Percentiles rank a stretch among this genome's conserved stretches.
Conservation (phyloP, 2,113 vertebrate genomes). For the Nothocercus nigrocapillus region DNA sequence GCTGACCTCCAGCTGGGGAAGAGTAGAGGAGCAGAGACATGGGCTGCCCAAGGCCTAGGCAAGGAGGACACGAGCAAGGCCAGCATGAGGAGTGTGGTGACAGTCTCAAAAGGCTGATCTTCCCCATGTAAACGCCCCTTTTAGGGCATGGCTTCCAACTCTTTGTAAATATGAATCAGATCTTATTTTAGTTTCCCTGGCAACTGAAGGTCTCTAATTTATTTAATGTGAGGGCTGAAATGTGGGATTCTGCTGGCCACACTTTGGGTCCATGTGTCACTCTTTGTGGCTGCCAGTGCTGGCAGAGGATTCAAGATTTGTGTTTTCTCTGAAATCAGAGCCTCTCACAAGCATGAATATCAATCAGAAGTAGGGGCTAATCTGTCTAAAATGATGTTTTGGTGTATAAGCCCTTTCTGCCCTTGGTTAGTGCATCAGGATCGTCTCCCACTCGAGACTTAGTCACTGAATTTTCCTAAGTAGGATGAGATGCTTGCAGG, state of each 20-base stretch:
- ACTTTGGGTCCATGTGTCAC: rapidly evolving
- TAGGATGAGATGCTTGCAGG: rapidly evolving
- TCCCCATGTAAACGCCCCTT: rapidly evolving
- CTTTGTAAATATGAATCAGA: rapidly evolving
- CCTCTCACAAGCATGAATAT: no score
- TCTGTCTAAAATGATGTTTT: not conserved
- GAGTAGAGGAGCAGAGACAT: not conserved
- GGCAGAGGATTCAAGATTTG: not conserved
- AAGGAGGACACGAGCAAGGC: not conserved
- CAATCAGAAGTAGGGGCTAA: not conserved
- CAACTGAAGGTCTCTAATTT: not conserved
- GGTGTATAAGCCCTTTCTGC: not conserved
- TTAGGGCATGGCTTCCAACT: not conserved
- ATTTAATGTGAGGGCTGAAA: not conserved
- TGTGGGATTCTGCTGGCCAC: no score
- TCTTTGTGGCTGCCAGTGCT: not conserved
- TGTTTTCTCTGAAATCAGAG: not conserved
- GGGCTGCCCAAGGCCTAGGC: not conserved
- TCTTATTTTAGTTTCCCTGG: not conserved
- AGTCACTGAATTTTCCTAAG: not conserved
- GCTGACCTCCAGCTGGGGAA: not conserved
- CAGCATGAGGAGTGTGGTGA: not conserved
- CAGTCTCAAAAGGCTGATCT: rapidly evolving
- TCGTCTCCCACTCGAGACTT: not conserved
- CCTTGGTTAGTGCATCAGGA: not conserved